These are phyloP conservation scores for Vidua chalybeata DNA, from an alignment of 2,113 vertebrate genomes.

Conservation along the genomic window DNA sequence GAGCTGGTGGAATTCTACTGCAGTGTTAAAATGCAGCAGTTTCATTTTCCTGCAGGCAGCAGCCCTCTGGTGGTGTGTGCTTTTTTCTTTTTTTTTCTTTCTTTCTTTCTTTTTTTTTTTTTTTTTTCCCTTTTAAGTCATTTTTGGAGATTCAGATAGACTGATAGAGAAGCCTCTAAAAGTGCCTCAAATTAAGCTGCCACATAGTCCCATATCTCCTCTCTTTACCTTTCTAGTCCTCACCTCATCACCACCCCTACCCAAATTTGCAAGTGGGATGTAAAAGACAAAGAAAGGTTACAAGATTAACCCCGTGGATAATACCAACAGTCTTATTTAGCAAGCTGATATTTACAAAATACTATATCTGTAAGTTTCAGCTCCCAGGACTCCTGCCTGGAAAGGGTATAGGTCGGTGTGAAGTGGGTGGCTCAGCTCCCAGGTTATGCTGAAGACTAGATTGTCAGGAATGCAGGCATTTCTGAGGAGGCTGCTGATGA, in stretches of 20 bases:
- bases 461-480: conserved; percentile 46
- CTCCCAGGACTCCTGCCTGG: not conserved
- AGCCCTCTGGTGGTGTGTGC: not conserved
- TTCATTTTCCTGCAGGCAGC: conserved; percentile 34
- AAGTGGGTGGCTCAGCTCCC: conserved; percentile 5
- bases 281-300: conserved; percentile 10
- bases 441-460: conserved; percentile 7
- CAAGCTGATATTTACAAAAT: not conserved
- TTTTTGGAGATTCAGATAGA: not conserved
- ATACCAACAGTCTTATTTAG: not conserved
- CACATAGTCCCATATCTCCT: not conserved
- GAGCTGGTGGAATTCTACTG: conserved; percentile 40
- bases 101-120: rapidly evolving
- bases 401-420: not conserved
- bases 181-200: not conserved
- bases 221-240: not conserved
- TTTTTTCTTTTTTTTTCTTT: rapidly evolving
- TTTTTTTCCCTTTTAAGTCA: not conserved
- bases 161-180: not conserved
- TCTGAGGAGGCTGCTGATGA: conserved; percentile 42
- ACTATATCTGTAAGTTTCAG: not conserved
- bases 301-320: not conserved
- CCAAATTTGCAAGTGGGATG: not conserved
- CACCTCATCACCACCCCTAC: not conserved
- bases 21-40: conserved; percentile 53